Evolutionary conservation across 2,113 vertebrate genomes (phyloP).

Genomic region (Apteryx mantelli): DNA sequence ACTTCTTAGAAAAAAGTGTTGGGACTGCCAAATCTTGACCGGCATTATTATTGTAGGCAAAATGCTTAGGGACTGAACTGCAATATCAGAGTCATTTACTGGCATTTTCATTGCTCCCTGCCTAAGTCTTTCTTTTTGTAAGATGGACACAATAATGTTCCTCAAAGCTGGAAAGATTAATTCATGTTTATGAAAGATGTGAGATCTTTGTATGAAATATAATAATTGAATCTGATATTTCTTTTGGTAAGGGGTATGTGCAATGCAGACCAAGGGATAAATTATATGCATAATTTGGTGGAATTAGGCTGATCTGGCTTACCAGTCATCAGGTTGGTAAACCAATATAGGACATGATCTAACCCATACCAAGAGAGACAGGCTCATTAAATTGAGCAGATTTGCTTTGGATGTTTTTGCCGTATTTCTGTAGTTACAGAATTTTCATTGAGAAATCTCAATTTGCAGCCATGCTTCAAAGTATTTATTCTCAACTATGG

Average conservation of each 20-base stretch:
- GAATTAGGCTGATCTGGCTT: neutral
- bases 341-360: neutral
- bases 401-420: neutral
- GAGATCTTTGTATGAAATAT: neutral
- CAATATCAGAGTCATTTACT: constrained; percentile 52
- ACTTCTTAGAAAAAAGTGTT: constrained; percentile 43
- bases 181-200: neutral
- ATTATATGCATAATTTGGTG: neutral
- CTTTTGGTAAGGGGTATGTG: neutral
- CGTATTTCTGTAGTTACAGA: neutral
- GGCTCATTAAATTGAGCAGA: neutral
- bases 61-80: constrained; percentile 25
- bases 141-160: neutral
- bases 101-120: constrained; percentile 33
- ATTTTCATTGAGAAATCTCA: neutral
- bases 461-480: neutral
- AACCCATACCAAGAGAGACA: neutral
- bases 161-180: neutral
- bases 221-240: neutral
- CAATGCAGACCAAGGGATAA: neutral
- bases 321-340: neutral
- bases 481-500: neutral
- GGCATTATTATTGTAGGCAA: constrained; percentile 46
- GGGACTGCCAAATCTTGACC: constrained; percentile 56
- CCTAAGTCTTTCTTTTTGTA: constrained; percentile 9